phyloP scores from a whole-genome alignment of 2,888 invertebrate genomes.

The Tipula helvola region DNA sequence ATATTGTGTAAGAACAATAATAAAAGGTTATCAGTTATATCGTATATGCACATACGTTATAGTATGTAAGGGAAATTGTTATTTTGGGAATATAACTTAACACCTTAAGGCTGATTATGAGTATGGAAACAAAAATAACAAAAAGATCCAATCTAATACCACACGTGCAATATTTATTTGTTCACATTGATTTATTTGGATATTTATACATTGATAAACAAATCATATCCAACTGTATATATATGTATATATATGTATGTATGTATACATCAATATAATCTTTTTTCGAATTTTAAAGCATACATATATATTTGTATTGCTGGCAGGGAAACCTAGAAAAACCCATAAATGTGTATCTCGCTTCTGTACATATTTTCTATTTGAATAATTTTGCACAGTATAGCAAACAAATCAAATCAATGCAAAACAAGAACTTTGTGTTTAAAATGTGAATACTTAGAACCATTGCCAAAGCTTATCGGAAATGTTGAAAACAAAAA shows the following conservation, averaged over 20 bases:
- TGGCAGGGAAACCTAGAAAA: not conserved
- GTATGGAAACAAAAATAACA: not conserved
- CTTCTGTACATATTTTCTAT: too few species aligned
- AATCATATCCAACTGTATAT: not conserved
- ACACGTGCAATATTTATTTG: not conserved
- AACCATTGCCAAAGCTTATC: too few species aligned
- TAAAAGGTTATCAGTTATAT: not conserved
- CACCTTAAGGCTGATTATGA: not conserved
- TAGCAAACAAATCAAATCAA: too few species aligned
- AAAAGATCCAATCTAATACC: not conserved
- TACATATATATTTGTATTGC: not conserved
- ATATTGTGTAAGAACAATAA: not conserved
- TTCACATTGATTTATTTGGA: not conserved
- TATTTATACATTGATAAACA: not conserved
- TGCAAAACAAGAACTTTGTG: too few species aligned
- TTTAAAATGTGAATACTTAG: too few species aligned
- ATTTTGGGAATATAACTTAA: not conserved
- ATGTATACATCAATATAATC: not conserved
- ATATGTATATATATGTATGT: too few species aligned
- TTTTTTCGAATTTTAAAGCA: not conserved
- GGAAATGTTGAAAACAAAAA: too few species aligned
- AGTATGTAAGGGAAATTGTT: not conserved
- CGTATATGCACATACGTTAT: not conserved
- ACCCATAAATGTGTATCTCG: too few species aligned
- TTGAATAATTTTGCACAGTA: too few species aligned